phyloP scores from a whole-genome alignment of 2,797 vertebrate genomes.

The Aplochiton taeniatus region DNA sequence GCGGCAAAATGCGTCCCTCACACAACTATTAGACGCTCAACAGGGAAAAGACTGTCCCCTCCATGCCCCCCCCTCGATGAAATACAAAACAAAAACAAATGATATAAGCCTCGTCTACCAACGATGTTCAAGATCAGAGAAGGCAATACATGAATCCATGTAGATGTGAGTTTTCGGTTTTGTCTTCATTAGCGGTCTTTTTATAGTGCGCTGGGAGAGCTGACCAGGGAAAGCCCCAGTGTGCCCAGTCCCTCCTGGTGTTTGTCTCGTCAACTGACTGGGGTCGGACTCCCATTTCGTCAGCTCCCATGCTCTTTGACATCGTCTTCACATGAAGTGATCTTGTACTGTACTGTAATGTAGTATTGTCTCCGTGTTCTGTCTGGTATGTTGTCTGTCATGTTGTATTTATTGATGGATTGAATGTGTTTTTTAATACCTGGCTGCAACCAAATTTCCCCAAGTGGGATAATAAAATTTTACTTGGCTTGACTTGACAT shows the following conservation, averaged over 20 bases:
- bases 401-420: too few species aligned
- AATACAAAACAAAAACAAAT: not conserved
- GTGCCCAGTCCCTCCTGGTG: conserved; percentile 46
- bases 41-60: too few species aligned
- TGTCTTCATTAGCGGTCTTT: conserved; percentile 42
- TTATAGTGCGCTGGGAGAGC: conserved; percentile 61
- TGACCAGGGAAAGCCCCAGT: conserved; percentile 67
- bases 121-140: conserved; percentile 15
- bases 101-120: not conserved
- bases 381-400: too few species aligned
- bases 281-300: conserved; percentile 67
- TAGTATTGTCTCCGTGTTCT: too few species aligned
- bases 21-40: not conserved
- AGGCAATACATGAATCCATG: conserved; percentile 28
- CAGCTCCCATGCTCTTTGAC: conserved; percentile 78
- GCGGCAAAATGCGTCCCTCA: not conserved
- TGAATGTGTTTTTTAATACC: too few species aligned
- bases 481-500: too few species aligned
- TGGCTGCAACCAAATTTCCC: too few species aligned
- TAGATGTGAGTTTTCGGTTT: conserved; percentile 28
- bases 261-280: conserved; percentile 43
- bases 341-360: too few species aligned
- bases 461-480: too few species aligned
- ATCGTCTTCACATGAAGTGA: conserved; percentile 46
- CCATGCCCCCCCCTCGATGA: too few species aligned